These are phyloP conservation scores for Acridotheres tristis DNA, from an alignment of 2,797 vertebrate genomes.

Conservation along the genomic window DNA sequence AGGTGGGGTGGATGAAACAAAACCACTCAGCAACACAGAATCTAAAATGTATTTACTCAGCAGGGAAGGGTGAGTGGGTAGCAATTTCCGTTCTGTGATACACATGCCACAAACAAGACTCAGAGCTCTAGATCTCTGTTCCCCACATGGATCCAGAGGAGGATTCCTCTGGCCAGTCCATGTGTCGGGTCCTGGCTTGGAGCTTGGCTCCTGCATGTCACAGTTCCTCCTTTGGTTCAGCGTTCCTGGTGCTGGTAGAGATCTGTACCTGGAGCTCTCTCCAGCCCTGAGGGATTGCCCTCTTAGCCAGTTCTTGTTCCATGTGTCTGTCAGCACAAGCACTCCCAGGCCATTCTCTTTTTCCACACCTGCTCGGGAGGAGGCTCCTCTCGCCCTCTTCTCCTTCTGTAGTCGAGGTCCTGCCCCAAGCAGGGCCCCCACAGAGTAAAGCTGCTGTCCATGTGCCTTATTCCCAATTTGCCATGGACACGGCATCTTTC, in stretches of 20 bases:
- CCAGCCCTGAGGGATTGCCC: neutral
- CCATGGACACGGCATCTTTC: neutral
- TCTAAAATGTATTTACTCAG: neutral
- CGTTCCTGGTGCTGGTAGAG: neutral
- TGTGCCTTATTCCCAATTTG: neutral
- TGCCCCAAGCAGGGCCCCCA: neutral
- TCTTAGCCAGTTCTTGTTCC: neutral
- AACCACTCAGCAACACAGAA: fast-evolving
- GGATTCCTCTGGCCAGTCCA: neutral
- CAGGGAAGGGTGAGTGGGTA: neutral
- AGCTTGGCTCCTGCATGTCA: neutral
- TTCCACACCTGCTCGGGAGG: neutral
- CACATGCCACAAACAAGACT: fast-evolving
- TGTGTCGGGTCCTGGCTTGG: neutral
- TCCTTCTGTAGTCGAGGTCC: neutral
- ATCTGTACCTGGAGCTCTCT: neutral
- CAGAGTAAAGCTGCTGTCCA: neutral
- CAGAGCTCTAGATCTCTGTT: neutral
- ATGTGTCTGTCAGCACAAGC: neutral
- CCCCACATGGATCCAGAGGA: fast-evolving
- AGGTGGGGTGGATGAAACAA: neutral
- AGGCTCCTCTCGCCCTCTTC: neutral
- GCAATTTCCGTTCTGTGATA: neutral
- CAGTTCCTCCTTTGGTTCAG: neutral
- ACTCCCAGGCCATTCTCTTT: neutral